Percentiles rank a stretch among this genome's conserved stretches.
Conservation (phyloP, 2,113 vertebrate genomes). For the Dryoscopus gambensis region DNA sequence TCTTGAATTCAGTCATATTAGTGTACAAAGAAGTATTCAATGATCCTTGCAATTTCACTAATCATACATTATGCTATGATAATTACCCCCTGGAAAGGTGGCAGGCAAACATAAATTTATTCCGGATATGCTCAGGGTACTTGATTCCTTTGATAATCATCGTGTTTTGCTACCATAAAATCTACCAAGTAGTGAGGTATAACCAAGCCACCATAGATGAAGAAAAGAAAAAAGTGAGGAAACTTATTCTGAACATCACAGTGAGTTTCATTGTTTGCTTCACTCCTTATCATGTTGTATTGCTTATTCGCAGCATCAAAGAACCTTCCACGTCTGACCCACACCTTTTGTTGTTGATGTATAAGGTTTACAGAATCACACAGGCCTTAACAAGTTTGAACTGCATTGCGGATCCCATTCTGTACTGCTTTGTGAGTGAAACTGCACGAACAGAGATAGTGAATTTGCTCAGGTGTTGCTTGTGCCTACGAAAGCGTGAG, state of each 20-base stretch:
- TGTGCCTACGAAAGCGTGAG: background rate
- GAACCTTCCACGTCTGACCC: conserved; percentile 18
- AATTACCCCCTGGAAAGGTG: conserved; percentile 69
- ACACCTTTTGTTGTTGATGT: background rate
- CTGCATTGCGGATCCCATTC: conserved; percentile 83
- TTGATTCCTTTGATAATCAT: conserved; percentile 74
- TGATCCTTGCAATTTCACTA: conserved; percentile 24
- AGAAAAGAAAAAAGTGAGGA: conserved; percentile 78
- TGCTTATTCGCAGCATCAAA: conserved; percentile 74
- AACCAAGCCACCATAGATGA: conserved; percentile 78
- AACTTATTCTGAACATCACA: conserved; percentile 74
- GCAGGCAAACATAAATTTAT: conserved; percentile 60
- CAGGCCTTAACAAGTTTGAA: conserved; percentile 80
- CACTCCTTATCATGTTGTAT: conserved; percentile 79
- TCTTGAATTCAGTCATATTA: conserved; percentile 74
- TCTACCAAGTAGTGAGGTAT: conserved; percentile 72
- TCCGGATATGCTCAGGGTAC: conserved; percentile 77
- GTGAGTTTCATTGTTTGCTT: conserved; percentile 82
- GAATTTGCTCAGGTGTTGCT: conserved; percentile 66
- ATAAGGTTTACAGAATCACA: conserved; percentile 76
- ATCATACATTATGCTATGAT: conserved; percentile 77
- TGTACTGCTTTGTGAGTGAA: conserved; percentile 88
- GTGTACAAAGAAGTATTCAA: conserved; percentile 53
- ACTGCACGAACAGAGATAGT: conserved; percentile 73
- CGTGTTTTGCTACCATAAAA: conserved; percentile 75